Conservation (phyloP, 2,113 vertebrate genomes). For the Chrysemys picta region DNA sequence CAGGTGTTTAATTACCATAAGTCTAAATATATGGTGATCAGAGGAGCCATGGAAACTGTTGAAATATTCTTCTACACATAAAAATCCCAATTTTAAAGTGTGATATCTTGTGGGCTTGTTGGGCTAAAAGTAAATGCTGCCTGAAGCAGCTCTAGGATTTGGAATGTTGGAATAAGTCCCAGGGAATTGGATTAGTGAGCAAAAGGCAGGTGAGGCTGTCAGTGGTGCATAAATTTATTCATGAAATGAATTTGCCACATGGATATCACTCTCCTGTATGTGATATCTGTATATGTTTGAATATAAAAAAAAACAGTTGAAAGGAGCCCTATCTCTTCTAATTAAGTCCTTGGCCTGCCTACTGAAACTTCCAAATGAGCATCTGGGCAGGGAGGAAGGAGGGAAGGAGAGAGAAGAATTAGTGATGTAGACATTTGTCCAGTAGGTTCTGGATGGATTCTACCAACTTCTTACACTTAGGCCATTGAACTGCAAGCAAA, state of each 20-base stretch:
- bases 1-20: background rate
- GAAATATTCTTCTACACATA: background rate
- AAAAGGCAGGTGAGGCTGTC: background rate
- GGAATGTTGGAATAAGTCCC: background rate
- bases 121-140: background rate
- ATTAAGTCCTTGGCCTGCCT: background rate
- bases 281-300: background rate
- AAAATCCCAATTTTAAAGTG: background rate
- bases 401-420: constrained; percentile 5
- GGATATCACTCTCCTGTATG: background rate
- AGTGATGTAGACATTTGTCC: constrained; percentile 31
- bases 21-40: background rate
- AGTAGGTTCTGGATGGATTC: constrained; percentile 29
- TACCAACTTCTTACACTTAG: constrained; percentile 35
- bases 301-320: constrained; percentile 9
- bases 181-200: background rate
- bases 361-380: constrained; percentile 23
- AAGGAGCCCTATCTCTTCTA: background rate
- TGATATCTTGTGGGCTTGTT: background rate
- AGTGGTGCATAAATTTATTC: background rate
- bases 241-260: constrained; percentile 12
- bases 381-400: background rate
- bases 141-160: background rate
- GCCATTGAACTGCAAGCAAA: constrained; percentile 55
- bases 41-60: constrained; percentile 6